phyloP scores from a whole-genome alignment of 2,888 invertebrate species.

The Tyria jacobaeae region DNA sequence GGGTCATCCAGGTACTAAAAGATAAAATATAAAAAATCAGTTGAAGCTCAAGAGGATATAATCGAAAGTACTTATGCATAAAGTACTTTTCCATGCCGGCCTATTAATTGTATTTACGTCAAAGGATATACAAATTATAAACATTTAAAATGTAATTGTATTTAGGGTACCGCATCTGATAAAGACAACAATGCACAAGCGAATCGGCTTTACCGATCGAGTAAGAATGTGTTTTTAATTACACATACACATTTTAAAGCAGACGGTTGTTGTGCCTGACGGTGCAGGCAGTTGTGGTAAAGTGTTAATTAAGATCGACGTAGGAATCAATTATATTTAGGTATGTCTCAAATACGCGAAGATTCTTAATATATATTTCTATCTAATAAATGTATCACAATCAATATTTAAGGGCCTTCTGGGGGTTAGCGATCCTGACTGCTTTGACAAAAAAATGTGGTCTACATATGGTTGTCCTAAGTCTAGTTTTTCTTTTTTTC shows the following conservation, averaged over 20 bases:
- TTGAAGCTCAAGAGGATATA: neutral
- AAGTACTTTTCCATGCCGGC: conserved; percentile 19
- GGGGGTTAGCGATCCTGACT: too few species aligned
- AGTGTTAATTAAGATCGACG: neutral
- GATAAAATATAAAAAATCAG: too few species aligned
- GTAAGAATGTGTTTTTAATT: neutral
- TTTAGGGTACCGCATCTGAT: conserved; percentile 4
- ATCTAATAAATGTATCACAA: neutral
- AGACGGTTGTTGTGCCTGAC: too few species aligned
- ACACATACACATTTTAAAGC: neutral
- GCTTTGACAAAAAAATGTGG: too few species aligned
- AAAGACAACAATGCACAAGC: neutral
- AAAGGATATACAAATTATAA: conserved; percentile 53
- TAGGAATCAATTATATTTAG: neutral
- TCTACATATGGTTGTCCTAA: too few species aligned
- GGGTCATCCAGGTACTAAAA: too few species aligned
- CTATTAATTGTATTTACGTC: conserved; percentile 54
- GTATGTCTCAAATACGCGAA: neutral
- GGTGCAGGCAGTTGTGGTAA: neutral
- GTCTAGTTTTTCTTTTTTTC: too few species aligned
- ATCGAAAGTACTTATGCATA: neutral
- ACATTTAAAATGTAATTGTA: conserved; percentile 31
- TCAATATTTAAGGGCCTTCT: too few species aligned
- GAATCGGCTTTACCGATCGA: neutral
- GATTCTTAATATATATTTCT: neutral